These are phyloP conservation scores for Probosciger aterrimus DNA, from an alignment of 2,113 vertebrate species.

Conservation along the genomic window DNA sequence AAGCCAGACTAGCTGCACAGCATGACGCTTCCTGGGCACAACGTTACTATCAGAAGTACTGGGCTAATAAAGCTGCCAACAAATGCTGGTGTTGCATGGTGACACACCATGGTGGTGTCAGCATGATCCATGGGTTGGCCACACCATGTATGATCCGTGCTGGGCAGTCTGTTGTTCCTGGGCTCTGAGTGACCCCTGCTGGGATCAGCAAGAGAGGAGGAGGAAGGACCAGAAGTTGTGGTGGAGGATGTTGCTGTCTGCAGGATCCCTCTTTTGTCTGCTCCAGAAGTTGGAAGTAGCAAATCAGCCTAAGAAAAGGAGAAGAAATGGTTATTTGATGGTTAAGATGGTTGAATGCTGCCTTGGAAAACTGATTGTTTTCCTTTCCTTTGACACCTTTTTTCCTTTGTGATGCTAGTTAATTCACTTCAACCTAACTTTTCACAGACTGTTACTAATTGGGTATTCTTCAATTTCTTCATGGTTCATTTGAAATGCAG, in stretches of 20 bases:
- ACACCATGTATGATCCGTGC: accelerated
- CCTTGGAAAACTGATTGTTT: constrained; percentile 49
- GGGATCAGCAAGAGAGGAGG: constrained; percentile 41
- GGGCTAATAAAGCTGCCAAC: accelerated
- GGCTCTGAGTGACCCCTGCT: constrained; percentile 65
- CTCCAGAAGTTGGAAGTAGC: constrained; percentile 6
- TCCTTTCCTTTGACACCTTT: constrained; percentile 60
- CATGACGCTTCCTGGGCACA: accelerated
- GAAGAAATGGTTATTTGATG: constrained; percentile 50
- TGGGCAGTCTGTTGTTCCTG: constrained; percentile 34
- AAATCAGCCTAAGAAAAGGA: constrained; percentile 34
- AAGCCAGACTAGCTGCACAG: accelerated
- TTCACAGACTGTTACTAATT: constrained; percentile 69
- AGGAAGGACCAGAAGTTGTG: neutral
- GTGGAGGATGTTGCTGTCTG: neutral
- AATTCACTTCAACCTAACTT: constrained; percentile 65
- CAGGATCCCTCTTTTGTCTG: constrained; percentile 13
- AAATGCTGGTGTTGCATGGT: accelerated
- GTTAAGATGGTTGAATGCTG: constrained; percentile 43
- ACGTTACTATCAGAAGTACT: accelerated
- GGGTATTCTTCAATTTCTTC: constrained; percentile 62
- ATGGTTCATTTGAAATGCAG: constrained; percentile 64
- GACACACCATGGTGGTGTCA: neutral
- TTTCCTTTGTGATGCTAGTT: constrained; percentile 47
- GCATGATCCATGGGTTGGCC: neutral